These are phyloP conservation scores for human DNA, from an alignment of 2,113 vertebrate genomes.

Conservation along the genomic window GRCh38 chr13:40050501-40051000, in stretches of 20 bases:
- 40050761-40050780: neutral
- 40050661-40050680: neutral
- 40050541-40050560: neutral
- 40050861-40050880: neutral
- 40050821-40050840: neutral
- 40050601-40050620: slow-evolving; percentile 21
- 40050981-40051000: neutral
- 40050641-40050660: neutral
- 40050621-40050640: slow-evolving; percentile 3
- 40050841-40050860: neutral
- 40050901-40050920: neutral
- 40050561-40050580: slow-evolving; percentile 35
- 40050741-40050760: neutral
- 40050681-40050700: slow-evolving; percentile 22
- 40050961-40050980: neutral
- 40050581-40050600: slow-evolving; percentile 36
- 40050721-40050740: neutral
- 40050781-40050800: neutral
- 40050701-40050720: neutral
- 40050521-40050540: neutral
- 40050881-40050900: neutral
- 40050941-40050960: neutral
- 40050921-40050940: neutral
- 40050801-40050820: neutral
- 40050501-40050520: neutral